Evolutionary conservation across 2,113 vertebrate genomes (phyloP).

Genomic region (Grus americana): DNA sequence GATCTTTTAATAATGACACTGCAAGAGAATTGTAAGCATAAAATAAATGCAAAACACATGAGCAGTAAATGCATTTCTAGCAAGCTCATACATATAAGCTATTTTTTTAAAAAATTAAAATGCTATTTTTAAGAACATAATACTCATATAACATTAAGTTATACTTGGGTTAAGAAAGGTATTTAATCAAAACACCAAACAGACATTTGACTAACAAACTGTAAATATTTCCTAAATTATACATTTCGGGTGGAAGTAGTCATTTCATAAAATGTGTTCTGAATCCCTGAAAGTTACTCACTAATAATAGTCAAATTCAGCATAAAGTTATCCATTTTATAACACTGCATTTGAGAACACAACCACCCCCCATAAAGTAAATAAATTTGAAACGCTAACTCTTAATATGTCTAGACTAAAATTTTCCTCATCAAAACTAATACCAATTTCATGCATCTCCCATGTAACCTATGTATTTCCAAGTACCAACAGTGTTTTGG

Average conservation of each 20-base stretch:
- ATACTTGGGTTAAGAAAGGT: background rate
- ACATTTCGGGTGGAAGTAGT: background rate
- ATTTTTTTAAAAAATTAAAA: background rate
- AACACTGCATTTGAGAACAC: background rate
- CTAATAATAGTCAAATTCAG: background rate
- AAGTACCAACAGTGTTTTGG: background rate
- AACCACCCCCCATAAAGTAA: background rate
- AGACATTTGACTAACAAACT: background rate
- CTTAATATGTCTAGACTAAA: background rate
- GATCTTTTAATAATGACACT: slow-evolving; percentile 98
- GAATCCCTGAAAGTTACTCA: background rate
- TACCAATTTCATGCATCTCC: background rate
- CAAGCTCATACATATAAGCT: background rate
- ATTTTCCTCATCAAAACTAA: background rate
- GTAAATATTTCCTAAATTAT: background rate
- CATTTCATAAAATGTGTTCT: background rate
- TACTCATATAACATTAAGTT: background rate
- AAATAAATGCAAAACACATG: background rate
- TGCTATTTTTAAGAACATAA: background rate
- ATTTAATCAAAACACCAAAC: background rate
- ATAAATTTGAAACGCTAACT: background rate
- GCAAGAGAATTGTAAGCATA: slow-evolving; percentile 32
- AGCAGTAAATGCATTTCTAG: background rate
- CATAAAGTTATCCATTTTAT: background rate
- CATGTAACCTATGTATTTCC: background rate